These are phyloP conservation scores for Aepyceros melampus DNA, from an alignment of 2,113 vertebrate species.

Conservation along the genomic window DNA sequence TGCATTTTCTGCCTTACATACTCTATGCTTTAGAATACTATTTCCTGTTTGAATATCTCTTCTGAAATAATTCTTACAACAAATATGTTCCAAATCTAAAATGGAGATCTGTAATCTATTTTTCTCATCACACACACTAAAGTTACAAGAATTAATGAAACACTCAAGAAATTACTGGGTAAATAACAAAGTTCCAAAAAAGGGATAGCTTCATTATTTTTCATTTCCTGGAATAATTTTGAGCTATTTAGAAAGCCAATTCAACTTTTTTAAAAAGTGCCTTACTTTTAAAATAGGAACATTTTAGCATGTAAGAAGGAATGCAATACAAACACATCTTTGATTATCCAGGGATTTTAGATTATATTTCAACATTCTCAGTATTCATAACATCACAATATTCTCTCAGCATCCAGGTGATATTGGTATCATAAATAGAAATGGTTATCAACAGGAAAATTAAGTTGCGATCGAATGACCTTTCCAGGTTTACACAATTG, in stretches of 20 bases:
- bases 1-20: background rate
- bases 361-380: background rate
- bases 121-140: background rate
- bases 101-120: background rate
- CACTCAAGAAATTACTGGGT: background rate
- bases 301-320: background rate
- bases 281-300: background rate
- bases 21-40: background rate
- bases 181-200: background rate
- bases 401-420: background rate
- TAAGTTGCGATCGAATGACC: rapidly evolving
- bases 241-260: background rate
- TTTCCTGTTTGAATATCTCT: background rate
- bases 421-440: background rate
- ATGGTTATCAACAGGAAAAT: background rate
- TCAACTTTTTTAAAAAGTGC: background rate
- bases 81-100: background rate
- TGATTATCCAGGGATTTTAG: background rate
- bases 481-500: background rate
- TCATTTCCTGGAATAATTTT: background rate
- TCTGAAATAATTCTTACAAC: background rate
- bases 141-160: background rate
- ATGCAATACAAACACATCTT: background rate
- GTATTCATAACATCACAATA: background rate
- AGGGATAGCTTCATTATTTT: background rate